Evolutionary conservation across 2,797 vertebrate species (phyloP), one percentile per base, ranked within the genome.

Genomic region (Sparidentex hasta): DNA sequence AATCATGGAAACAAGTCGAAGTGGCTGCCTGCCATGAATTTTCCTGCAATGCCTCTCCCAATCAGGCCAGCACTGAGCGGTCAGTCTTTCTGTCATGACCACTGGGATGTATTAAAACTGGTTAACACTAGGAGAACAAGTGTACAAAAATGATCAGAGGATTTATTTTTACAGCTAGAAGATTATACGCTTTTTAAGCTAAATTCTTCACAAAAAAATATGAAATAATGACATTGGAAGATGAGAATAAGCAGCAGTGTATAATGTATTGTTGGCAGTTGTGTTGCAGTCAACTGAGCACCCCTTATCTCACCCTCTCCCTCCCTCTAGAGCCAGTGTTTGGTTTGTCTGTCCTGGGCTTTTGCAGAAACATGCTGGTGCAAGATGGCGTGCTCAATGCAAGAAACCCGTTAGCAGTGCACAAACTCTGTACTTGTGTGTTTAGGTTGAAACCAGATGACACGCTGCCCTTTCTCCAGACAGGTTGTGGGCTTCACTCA

Each of bases 401-500:
- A 38, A 38, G 33, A 38, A 38, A 38, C 38, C 38, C 38, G 2
- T 38, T 38, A 38, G 38, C 38, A 11, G 7, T 11, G 8, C 38
- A 38, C 38, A 38, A 38, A 38, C 8, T 9, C 11, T 38, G 7
- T 7, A 38, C 38, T 38, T 38, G 38, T 38, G 38, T 11, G 38
- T 63, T 38, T 50, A 44, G 54, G 5, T 18, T 11, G 33, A 71
- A 48, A 51, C 20, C 56, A 41, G 12, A 54, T 57, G 51, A 11
- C 56, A 41, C n/a, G 1, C 25, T 52, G 29, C 16, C 1, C 27
- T 3, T 62, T 18, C 12, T 9, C 66, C 25, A 25, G 8, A 17
- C 55, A 51, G 11, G 21, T 52, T 43, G 33, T 14, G 13, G 55
- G 63, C 59, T 71, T 78, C 47, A 25, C 27, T 74, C 67, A 81